Conservation (phyloP, 2,113 vertebrate genomes). For the Scatophagus argus region DNA sequence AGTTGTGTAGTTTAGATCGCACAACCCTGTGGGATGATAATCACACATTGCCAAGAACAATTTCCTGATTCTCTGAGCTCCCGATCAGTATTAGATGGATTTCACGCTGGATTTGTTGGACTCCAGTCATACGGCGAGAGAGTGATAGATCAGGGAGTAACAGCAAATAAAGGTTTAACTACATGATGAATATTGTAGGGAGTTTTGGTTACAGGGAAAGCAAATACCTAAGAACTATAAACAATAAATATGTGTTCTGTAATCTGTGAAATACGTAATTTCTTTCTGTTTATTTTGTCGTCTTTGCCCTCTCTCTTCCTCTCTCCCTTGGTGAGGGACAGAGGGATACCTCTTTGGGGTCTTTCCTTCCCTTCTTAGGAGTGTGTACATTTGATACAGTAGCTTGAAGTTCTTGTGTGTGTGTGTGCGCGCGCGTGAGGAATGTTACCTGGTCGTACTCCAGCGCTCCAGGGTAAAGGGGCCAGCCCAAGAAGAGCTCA, state of each 20-base stretch:
- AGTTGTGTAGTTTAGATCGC: slow-evolving; percentile 41
- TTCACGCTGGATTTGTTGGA: slow-evolving; percentile 50
- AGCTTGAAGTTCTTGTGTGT: not conserved
- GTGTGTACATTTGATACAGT: not conserved
- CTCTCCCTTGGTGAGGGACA: not conserved
- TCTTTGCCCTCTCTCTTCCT: not conserved
- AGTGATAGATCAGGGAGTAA: slow-evolving; percentile 17
- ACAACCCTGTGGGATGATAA: slow-evolving; percentile 57
- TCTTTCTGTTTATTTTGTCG: slow-evolving; percentile 4
- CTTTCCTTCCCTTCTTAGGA: not conserved
- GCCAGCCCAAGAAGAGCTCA: slow-evolving; percentile 97
- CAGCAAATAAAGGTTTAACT: slow-evolving; percentile 51
- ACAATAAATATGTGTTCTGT: not conserved
- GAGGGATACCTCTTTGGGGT: not conserved
- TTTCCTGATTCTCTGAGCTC: slow-evolving; percentile 67
- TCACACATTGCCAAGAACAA: slow-evolving; percentile 48
- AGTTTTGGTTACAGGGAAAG: not conserved
- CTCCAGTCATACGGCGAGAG: not conserved
- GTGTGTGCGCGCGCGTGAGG: not conserved
- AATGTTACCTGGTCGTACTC: slow-evolving; percentile 96
- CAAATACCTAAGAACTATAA: not conserved
- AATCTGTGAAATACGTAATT: not conserved
- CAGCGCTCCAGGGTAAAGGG: slow-evolving; percentile 97
- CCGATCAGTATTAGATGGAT: slow-evolving; percentile 49
- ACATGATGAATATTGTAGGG: slow-evolving; percentile 8